Base-by-base conservation (phyloP, 2,888 invertebrate species). In the Drosophila pseudotalamancana region DNA sequence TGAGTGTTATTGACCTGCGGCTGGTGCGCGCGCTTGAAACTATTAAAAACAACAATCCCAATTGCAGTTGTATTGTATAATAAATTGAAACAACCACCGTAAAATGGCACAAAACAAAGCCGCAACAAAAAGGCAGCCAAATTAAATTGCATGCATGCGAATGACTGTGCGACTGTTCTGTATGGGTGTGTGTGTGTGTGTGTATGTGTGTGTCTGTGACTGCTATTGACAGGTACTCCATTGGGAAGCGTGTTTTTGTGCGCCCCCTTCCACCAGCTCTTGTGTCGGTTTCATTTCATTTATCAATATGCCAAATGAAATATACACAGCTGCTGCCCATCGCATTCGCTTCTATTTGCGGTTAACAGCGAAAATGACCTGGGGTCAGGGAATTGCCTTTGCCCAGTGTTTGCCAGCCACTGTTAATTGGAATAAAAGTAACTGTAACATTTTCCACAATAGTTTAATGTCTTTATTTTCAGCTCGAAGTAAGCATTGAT, bases 81-180 rank as follows among this genome's bases (percentile, higher is more conserved):
- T 76, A 83, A 75, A 83, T 86, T 72, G 84, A 87, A 86, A 76
- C 72, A 88, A 86, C 82, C 87, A 79, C 87, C 83, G 50, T 72
- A 63, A 80, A 88, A 83, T 76, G 61, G 66, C 66, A 65, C 68
- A 64, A 79, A 82, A 68, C 83, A 86, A 78, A 82, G 73, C 83
- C 83, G 72, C 79, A 82, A 72, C 71, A 80, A 74, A 87, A 82
- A 82, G 65, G 42, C 65, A 84, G 73, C 51, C 73, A 72, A 87
- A 80, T 80, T 84, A 72, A 85, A 85, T 87, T 82, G 81, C 76
- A 69, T 75, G 81, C 79, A 67, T 63, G 51, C 25, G 46, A 42
- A n/a, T 27, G 29, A 23, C 16, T 32, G 32, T 42, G 45, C 16
- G 27, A 16, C 16, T 34, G 34, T 6, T 40, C n/a, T 27, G 25